Percentiles rank a stretch among this genome's conserved stretches.
Conservation (phyloP, 2,797 vertebrate species). For the Morelia viridis region DNA sequence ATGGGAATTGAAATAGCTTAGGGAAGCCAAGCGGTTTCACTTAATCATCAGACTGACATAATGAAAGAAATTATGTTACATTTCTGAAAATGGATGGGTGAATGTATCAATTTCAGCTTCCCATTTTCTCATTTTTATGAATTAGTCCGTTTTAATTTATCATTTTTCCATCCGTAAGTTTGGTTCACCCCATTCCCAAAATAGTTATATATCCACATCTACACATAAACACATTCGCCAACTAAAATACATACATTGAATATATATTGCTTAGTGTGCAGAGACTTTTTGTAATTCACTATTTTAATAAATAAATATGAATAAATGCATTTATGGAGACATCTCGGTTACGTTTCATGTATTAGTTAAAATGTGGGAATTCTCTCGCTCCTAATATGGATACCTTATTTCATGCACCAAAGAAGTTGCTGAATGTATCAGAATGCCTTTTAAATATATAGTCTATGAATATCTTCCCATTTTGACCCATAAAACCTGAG, state of each 20-base stretch:
- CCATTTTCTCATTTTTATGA: no score
- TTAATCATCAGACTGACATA: no score
- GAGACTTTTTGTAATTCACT: no score
- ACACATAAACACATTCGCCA: not conserved
- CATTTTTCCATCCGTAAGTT: not conserved
- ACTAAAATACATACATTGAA: no score
- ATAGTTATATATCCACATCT: not conserved
- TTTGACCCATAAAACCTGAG: rapidly evolving
- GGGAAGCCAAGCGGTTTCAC: no score
- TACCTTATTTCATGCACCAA: not conserved
- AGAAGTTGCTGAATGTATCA: not conserved
- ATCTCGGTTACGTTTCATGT: not conserved
- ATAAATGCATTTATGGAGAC: not conserved
- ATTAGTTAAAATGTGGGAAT: not conserved
- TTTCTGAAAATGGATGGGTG: not conserved
- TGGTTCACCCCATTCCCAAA: not conserved
- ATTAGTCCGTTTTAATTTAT: not conserved
- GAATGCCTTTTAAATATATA: not conserved
- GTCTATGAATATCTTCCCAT: not conserved
- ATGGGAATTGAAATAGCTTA: no score
- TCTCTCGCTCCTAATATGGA: not conserved
- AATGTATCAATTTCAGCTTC: not conserved
- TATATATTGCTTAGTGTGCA: no score
- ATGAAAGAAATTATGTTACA: not conserved
- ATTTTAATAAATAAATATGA: no score